Percentiles rank a stretch among this genome's conserved stretches.
These are phyloP conservation scores for Aphyosemion australe DNA, from an alignment of 2,113 vertebrate species.

Conservation along the genomic window DNA sequence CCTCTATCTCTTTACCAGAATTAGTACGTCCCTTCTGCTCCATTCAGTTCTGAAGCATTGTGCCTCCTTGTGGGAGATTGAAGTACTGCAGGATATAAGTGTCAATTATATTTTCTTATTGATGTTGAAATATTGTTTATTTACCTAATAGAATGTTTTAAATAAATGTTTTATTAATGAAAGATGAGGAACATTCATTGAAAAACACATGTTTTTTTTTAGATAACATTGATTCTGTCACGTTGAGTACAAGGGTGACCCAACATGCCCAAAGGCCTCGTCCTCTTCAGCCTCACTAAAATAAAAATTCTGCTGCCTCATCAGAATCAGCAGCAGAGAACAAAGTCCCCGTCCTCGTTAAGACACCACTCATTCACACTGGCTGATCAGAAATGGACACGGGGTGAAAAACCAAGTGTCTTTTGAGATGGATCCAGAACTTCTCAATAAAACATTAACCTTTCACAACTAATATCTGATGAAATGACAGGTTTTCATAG, in stretches of 20 bases:
- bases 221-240: slow-evolving; percentile 28
- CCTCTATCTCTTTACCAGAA: too few species aligned
- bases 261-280: slow-evolving; percentile 43
- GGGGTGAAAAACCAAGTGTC: slow-evolving; percentile 28
- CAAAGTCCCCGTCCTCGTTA: slow-evolving; percentile 38
- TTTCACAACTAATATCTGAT: not conserved
- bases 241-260: slow-evolving; percentile 18
- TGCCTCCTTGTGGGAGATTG: too few species aligned
- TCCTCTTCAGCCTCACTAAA: slow-evolving; percentile 35
- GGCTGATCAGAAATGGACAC: slow-evolving; percentile 36
- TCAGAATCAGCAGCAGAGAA: slow-evolving; percentile 34
- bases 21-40: too few species aligned
- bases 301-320: slow-evolving; percentile 32
- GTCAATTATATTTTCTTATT: too few species aligned
- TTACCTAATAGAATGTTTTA: too few species aligned
- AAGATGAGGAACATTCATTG: too few species aligned
- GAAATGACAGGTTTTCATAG: not conserved
- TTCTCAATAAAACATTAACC: slow-evolving; percentile 5
- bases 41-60: too few species aligned
- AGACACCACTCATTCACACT: slow-evolving; percentile 35
- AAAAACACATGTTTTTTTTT: too few species aligned
- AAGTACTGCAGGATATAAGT: too few species aligned
- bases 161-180: too few species aligned
- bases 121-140: too few species aligned
- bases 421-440: slow-evolving; percentile 27